phyloP scores from a whole-genome alignment of 2,888 invertebrate species.

The Hypsopygia costalis region DNA sequence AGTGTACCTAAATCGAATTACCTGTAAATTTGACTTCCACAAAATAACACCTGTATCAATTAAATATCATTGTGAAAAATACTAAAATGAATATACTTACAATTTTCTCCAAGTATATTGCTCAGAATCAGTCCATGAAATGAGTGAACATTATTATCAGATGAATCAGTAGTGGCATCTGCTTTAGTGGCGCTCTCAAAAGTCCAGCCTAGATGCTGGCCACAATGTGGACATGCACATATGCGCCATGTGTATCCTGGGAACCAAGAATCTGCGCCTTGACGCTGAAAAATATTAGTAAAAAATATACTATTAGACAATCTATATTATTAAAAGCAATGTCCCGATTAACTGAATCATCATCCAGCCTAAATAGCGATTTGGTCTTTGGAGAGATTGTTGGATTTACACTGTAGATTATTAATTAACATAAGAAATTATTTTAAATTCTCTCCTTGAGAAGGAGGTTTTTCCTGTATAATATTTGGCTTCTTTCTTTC shows the following conservation, averaged over 20 bases:
- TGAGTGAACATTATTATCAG: slow-evolving; percentile 34
- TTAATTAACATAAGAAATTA: no score
- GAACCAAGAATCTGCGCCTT: slow-evolving; percentile 82
- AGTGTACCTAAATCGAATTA: no score
- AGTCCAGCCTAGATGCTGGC: slow-evolving; percentile 82
- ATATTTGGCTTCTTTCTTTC: no score
- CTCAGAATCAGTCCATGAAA: slow-evolving; percentile 71
- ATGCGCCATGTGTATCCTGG: slow-evolving; percentile 84
- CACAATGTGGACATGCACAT: slow-evolving; percentile 82
- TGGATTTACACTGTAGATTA: no score
- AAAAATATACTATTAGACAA: neutral
- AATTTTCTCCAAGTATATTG: slow-evolving; percentile 72
- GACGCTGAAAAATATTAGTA: slow-evolving; percentile 54
- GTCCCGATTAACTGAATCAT: no score
- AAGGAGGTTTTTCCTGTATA: no score
- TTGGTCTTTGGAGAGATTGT: no score
- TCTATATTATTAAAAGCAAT: no score
- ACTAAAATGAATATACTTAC: slow-evolving; percentile 42
- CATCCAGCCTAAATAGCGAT: no score
- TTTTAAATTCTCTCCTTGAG: no score
- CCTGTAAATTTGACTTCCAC: no score
- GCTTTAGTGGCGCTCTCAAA: slow-evolving; percentile 60
- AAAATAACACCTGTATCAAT: no score
- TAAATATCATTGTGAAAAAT: slow-evolving; percentile 5
- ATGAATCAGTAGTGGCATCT: slow-evolving; percentile 30